Percentiles rank a stretch among this genome's conserved stretches.
Evolutionary conservation across 2,888 invertebrate genomes (phyloP).

Genomic region (Plusia festucae): DNA sequence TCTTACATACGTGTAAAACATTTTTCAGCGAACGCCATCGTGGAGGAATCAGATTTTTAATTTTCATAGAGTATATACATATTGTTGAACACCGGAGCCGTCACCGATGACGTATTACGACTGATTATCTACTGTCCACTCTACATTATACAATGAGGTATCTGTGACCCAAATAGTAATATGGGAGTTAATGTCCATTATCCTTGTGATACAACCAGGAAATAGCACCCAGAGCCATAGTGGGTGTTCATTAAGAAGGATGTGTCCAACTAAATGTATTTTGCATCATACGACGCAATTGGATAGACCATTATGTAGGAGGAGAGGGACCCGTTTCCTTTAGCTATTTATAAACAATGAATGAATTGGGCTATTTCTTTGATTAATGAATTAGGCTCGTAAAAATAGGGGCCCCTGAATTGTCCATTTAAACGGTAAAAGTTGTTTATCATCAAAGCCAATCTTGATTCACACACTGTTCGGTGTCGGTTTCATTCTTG

Average conservation of each 20-base stretch:
- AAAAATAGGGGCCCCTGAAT: constrained; percentile 17
- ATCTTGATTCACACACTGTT: not conserved
- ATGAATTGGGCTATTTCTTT: constrained; percentile 52
- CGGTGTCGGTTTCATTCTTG: not conserved
- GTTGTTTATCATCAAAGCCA: not conserved
- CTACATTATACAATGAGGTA: not conserved
- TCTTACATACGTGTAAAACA: too few species aligned
- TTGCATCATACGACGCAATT: constrained; percentile 55
- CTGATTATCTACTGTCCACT: too few species aligned
- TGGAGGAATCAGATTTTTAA: too few species aligned
- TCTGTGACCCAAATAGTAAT: too few species aligned
- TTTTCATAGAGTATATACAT: too few species aligned
- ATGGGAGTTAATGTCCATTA: not conserved
- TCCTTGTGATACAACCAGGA: constrained; percentile 28
- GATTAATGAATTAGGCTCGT: constrained; percentile 30
- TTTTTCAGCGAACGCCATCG: too few species aligned
- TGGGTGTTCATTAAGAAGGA: constrained; percentile 51
- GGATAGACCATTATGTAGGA: constrained; percentile 61
- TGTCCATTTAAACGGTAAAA: not conserved
- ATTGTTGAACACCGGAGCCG: not conserved
- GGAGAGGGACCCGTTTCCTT: constrained; percentile 61
- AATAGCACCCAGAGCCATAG: constrained; percentile 18
- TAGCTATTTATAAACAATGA: constrained; percentile 68
- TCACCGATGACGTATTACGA: not conserved
- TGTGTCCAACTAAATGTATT: constrained; percentile 35